Conservation (phyloP, 2,797 vertebrate genomes). For the Pseudotriccus pelzelni region DNA sequence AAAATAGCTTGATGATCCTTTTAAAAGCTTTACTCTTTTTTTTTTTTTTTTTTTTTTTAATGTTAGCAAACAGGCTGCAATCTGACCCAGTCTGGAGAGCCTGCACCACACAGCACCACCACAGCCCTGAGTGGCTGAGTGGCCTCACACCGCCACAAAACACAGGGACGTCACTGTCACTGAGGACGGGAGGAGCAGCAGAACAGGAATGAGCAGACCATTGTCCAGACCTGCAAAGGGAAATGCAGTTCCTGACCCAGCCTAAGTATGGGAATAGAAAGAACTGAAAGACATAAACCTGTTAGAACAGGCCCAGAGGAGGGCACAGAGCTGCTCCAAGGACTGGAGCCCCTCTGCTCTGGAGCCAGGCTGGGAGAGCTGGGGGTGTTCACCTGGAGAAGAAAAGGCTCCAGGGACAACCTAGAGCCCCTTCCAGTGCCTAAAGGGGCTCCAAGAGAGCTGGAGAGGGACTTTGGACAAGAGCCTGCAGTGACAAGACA, state of each 20-base stretch:
- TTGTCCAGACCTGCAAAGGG: background rate
- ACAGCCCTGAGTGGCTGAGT: background rate
- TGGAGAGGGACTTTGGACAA: background rate
- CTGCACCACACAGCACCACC: background rate
- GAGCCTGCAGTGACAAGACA: background rate
- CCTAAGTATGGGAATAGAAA: rapidly evolving
- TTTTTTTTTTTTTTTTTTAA: background rate
- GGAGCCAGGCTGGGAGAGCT: background rate
- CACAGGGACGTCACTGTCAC: rapidly evolving
- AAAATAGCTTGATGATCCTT: background rate
- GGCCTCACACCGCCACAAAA: background rate
- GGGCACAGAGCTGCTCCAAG: rapidly evolving
- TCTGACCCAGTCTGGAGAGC: background rate
- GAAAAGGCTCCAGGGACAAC: background rate
- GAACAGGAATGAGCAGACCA: background rate
- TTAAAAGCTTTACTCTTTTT: background rate
- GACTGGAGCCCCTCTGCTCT: background rate
- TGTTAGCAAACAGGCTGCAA: background rate
- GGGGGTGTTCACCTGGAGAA: background rate
- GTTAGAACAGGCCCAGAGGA: background rate
- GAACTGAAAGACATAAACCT: background rate
- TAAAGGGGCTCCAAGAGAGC: background rate
- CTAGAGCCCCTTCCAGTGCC: background rate
- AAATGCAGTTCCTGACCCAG: background rate
- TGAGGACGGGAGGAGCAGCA: background rate